Evolutionary conservation across 1,140 invertebrate genomes (phyloP).

Genomic region (Akabosia matsudoensis): DNA sequence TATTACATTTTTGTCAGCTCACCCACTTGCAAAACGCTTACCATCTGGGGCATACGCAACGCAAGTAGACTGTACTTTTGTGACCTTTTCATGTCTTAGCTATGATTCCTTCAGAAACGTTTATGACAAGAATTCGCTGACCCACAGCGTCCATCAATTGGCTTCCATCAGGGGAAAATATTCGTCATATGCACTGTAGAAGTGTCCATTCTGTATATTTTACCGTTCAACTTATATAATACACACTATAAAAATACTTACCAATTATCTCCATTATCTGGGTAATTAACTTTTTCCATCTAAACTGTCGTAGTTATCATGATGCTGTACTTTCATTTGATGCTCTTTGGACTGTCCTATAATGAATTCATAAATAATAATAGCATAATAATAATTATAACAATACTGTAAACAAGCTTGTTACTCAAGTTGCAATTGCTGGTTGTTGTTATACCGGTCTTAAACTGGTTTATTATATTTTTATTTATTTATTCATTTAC

Average conservation of each 20-base stretch:
- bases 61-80: constrained; percentile 89
- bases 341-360: no score
- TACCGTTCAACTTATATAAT: no score
- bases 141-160: constrained; percentile 92
- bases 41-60: constrained; percentile 91
- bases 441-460: no score
- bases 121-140: constrained; percentile 87
- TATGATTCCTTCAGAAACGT: constrained; percentile 82
- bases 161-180: constrained; percentile 91
- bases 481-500: no score
- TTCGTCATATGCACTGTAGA: constrained; percentile 83
- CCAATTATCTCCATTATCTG: constrained; percentile 45
- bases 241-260: constrained; percentile 21
- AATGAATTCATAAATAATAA: no score
- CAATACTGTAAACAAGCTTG: no score
- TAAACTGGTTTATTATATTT: no score
- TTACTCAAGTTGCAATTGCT: no score
- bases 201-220: background rate
- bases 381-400: no score
- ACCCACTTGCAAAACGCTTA: constrained; percentile 93
- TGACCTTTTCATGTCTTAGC: constrained; percentile 89
- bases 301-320: constrained; percentile 42
- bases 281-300: constrained; percentile 42
- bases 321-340: background rate
- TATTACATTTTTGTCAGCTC: constrained; percentile 95